Evolutionary conservation across 2,113 vertebrate species (phyloP), one percentile per base, ranked within the genome.

Genomic region (Corythoichthys intestinalis): DNA sequence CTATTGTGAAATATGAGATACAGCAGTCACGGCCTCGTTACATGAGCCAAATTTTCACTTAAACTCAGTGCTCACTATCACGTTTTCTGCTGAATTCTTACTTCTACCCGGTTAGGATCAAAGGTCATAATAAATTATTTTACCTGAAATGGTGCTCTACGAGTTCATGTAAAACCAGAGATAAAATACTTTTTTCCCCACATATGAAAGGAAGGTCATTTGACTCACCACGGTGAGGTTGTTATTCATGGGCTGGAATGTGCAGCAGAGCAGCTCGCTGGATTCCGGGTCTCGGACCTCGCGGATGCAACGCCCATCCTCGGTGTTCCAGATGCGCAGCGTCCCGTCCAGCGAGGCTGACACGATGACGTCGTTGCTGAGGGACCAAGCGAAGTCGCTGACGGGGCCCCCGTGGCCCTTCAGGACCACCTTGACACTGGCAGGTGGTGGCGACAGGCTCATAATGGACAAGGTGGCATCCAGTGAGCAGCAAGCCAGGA

Each of bases 201-300:
- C 20, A 28, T 28, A 28, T 28, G 20, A 28, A 28, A 28, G 20
- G 20, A 28, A 28, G 20, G 20, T 28, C 20, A 28, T 28, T 28
- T 28, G 48, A 90, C 93, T 89, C 74, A 97, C 96, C 94, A 97
- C 96, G 0, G 96, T 96, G 17, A 97, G 94, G 86, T 97, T 96
- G 84, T 98, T 98, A 77, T 98, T 98, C 91, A 98, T 94, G 0
- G 96, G 96, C 85, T 98, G 96, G 85, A 98, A 98, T 17, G 94
- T 95, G 75, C 96, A 98, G 91, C 96, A 98, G 6, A 98, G 93
- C 72, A 98, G 87, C 70, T 95, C 93, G 0, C 94, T 94, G 5
- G 93, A 89, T 2, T 98, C 96, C 0, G 94, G 95, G 79, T 98
- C 96, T 2, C 91, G 80, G 67, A 98, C 95, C 64, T 95, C 93